Evolutionary conservation across 1,140 invertebrate genomes (phyloP), one percentile per base, ranked within the genome.

Genomic region (Brachionus manjavacas): DNA sequence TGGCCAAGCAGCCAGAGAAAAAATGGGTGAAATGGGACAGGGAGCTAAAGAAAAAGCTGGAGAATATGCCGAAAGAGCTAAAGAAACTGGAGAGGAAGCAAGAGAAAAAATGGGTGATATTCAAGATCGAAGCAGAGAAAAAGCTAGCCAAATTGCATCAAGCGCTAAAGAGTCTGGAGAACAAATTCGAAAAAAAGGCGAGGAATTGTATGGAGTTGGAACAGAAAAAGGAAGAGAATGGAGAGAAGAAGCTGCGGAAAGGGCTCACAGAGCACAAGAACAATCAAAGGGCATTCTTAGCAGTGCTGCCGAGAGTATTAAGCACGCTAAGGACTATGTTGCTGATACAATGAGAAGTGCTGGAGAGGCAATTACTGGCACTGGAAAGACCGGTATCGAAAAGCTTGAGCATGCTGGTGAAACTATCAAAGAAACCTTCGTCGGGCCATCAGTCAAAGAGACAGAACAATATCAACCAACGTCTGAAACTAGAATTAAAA

Each of bases 301-400:
- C 6, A 60, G 79, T 46, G 64, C 79, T n/a, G 79, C 64, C 25
- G 79, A 81, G 35, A 81, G 41, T 12, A 25, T 81, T 14, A 68
- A 43, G 16, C 64, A 81, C 20, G 52, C 64, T 41, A 81, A 60
- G 20, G 79, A 81, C 20, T 64, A 60, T 41, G 64, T 60, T 2
- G 20, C 49, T 23, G 64, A 60, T 11, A 60, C 31, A 46, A 25
- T 46, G 16, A 81, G 20, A 20, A 35, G 41, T 43, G 41, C 39
- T 12, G 64, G 35, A 12, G 79, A 81, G 12, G 7, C 79, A 35
- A 68, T 81, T 39, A 39, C 20, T 43, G 41, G 79, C 25, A 68
- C 79, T 25, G 79, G 52, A 31, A 43, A 8, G 52, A 14, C 52
- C 0, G 79, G 79, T 14, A 81, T 81, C 9, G 79, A 81, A 68